Percentiles rank a stretch among this genome's conserved stretches.
Conservation (phyloP, 2,888 invertebrate genomes). For the Coecobrya sp. region DNA sequence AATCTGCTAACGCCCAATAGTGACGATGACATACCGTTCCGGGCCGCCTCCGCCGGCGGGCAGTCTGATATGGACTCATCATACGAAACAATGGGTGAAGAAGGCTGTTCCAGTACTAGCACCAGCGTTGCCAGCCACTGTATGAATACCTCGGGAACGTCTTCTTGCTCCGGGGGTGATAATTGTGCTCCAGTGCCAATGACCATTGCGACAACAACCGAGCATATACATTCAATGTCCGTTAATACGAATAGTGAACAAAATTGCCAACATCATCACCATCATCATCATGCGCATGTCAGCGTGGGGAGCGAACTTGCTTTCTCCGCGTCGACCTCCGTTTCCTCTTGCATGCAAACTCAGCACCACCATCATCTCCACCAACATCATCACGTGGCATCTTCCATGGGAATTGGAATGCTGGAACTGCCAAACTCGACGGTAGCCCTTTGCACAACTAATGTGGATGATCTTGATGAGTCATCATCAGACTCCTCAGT, state of each 20-base stretch:
- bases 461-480: conserved; percentile 69
- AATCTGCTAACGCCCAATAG: conserved; percentile 72
- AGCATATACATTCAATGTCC: conserved; percentile 54
- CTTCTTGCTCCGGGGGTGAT: conserved; percentile 61
- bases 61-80: conserved; percentile 72
- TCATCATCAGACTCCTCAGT: conserved; percentile 69
- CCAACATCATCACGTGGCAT: conserved; percentile 49
- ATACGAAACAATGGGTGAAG: conserved; percentile 74
- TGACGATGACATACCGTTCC: conserved; percentile 73
- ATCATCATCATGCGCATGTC: conserved; percentile 54
- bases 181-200: conserved; percentile 44
- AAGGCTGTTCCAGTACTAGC: conserved; percentile 72
- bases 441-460: conserved; percentile 66
- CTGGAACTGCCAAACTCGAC: conserved; percentile 74
- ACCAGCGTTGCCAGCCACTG: conserved; percentile 72
- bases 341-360: conserved; percentile 63
- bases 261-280: conserved; percentile 57
- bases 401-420: conserved; percentile 64
- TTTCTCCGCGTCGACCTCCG: conserved; percentile 36
- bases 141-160: conserved; percentile 69
- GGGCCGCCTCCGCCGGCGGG: conserved; percentile 71
- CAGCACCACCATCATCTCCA: conserved; percentile 47
- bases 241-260: conserved; percentile 40
- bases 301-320: conserved; percentile 1
- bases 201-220: conserved; percentile 40